phyloP scores from a whole-genome alignment of 2,113 vertebrate genomes.

The Festucalex cinctus region DNA sequence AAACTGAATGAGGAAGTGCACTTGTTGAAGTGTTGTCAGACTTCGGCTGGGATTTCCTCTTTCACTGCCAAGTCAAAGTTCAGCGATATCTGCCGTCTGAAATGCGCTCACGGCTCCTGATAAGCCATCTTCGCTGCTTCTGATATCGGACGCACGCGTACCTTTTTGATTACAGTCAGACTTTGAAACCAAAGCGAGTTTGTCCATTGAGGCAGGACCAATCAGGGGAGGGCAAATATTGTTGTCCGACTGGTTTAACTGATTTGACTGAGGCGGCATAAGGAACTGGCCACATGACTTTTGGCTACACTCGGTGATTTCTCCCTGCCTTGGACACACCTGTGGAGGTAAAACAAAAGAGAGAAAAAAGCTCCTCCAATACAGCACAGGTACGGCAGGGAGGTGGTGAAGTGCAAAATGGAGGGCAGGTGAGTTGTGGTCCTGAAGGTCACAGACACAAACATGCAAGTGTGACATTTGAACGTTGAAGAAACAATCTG shows the following conservation, averaged over 20 bases:
- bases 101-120: background rate
- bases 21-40: constrained; percentile 23
- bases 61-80: constrained; percentile 26
- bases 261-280: background rate
- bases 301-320: background rate
- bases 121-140: background rate
- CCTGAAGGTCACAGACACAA: no score
- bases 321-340: background rate
- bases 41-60: constrained; percentile 57
- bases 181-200: no score
- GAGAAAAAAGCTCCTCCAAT: background rate
- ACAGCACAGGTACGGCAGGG: background rate
- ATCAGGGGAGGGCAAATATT: background rate
- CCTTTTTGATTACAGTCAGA: no score
- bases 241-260: constrained; percentile 1
- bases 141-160: background rate
- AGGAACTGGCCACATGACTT: background rate
- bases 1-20: constrained; percentile 48
- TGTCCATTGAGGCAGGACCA: background rate
- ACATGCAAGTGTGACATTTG: no score
- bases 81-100: constrained; percentile 6
- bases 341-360: background rate
- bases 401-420: no score
- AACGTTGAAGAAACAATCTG: no score
- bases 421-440: no score